Conservation (phyloP, 2,797 vertebrate species). For the Ctenosaura bakeri region DNA sequence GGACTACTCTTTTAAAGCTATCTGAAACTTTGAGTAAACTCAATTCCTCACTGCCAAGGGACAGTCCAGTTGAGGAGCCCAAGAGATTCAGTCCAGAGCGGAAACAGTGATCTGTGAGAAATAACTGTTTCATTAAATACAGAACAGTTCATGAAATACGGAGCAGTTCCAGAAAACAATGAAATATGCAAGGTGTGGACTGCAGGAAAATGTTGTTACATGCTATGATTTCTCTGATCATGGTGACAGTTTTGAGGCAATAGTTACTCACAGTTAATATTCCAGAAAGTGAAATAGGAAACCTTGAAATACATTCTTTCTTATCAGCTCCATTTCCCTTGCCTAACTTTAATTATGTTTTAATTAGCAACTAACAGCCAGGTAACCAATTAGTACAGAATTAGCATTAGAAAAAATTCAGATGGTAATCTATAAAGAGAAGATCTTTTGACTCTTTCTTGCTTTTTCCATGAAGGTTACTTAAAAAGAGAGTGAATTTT, state of each 20-base stretch:
- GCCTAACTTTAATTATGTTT: conserved; percentile 10
- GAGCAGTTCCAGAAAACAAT: background rate
- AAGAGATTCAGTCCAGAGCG: background rate
- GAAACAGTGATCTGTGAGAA: background rate
- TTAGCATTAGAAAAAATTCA: conserved; percentile 5
- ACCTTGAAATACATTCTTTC: accelerated
- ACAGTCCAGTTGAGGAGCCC: background rate
- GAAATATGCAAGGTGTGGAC: background rate
- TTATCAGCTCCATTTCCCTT: background rate
- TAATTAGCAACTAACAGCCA: conserved; percentile 22
- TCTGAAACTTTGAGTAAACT: no score
- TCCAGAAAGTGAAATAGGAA: conserved; percentile 11
- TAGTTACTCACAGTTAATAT: background rate
- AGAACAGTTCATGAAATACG: background rate
- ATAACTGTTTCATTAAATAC: background rate
- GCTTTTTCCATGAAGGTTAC: background rate
- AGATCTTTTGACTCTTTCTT: background rate
- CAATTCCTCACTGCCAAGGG: no score
- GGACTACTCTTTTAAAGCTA: no score
- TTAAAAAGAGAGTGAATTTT: background rate
- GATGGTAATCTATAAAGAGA: background rate
- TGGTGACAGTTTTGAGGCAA: background rate
- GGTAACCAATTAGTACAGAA: conserved; percentile 1
- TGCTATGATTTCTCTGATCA: background rate
- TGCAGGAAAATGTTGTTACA: background rate